These are phyloP conservation scores for Noctua janthina DNA, from an alignment of 2,888 invertebrate species.

Conservation along the genomic window DNA sequence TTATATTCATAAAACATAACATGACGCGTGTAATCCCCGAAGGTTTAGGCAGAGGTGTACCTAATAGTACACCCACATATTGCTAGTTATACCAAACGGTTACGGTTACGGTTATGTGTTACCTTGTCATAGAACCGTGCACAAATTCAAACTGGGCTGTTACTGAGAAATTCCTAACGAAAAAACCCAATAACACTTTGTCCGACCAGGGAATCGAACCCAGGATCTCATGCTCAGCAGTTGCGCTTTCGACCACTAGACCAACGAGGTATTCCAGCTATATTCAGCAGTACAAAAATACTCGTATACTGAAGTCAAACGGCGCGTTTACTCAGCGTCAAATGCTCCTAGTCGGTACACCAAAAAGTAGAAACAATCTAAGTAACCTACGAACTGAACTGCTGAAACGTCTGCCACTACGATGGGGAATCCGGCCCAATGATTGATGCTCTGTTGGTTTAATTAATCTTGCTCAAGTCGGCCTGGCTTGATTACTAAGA, in stretches of 20 bases:
- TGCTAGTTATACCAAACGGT: neutral
- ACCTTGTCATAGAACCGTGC: neutral
- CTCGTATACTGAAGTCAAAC: neutral
- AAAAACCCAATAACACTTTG: neutral
- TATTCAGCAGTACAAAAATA: neutral
- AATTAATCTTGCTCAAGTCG: slow-evolving; percentile 87
- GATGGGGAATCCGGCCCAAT: slow-evolving; percentile 79
- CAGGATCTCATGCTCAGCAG: neutral
- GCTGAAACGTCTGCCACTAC: slow-evolving; percentile 74
- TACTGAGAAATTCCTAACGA: neutral
- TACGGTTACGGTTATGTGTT: no score
- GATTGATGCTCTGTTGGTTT: slow-evolving; percentile 85
- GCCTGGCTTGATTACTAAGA: slow-evolving; percentile 80
- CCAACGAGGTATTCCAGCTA: neutral
- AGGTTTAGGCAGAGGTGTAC: neutral
- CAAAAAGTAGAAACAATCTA: slow-evolving; percentile 62
- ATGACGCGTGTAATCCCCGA: no score
- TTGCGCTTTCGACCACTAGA: neutral
- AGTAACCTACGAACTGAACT: slow-evolving; percentile 72
- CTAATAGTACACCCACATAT: neutral
- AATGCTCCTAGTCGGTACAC: slow-evolving; percentile 44
- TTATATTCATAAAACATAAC: no score
- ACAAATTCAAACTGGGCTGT: neutral
- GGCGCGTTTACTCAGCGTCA: neutral
- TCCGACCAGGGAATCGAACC: neutral